Evolutionary conservation across 2,797 vertebrate genomes (phyloP).

Genomic region (Sebastiscus albofasciatus): DNA sequence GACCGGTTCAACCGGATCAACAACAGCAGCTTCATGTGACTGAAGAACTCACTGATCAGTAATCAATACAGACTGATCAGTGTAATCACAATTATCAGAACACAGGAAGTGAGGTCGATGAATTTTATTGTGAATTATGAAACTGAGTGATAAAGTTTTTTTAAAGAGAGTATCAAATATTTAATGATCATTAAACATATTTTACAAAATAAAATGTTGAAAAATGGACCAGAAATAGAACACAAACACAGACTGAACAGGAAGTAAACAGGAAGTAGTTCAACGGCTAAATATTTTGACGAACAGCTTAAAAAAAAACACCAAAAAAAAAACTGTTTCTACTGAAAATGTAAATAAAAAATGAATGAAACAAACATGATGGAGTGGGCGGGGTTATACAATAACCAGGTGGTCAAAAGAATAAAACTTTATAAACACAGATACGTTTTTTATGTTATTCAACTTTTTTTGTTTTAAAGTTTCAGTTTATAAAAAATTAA

Average conservation of each 20-base stretch:
- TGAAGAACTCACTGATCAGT: too few relatives aligned
- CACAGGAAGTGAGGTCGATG: neutral
- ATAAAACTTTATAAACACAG: neutral
- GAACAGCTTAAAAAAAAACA: neutral
- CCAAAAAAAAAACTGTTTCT: neutral
- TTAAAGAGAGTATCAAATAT: neutral
- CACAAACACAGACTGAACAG: neutral
- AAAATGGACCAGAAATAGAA: neutral
- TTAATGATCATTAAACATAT: slow-evolving; percentile 4
- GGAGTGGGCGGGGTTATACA: neutral
- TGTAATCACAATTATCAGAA: neutral
- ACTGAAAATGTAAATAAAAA: neutral
- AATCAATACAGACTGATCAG: too few relatives aligned
- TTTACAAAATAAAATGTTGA: neutral
- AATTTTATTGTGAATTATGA: slow-evolving; percentile 3
- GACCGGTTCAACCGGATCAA: slow-evolving; percentile 3
- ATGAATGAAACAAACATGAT: neutral
- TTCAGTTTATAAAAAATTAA: neutral
- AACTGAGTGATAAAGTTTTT: neutral
- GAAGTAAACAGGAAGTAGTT: neutral
- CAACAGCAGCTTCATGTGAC: neutral
- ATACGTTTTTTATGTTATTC: neutral
- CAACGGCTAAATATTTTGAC: neutral
- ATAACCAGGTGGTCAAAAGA: neutral
- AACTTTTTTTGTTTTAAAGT: neutral